These are phyloP conservation scores for Drosophila albomicans DNA, from an alignment of 1,140 invertebrate species.

Conservation along the genomic window DNA sequence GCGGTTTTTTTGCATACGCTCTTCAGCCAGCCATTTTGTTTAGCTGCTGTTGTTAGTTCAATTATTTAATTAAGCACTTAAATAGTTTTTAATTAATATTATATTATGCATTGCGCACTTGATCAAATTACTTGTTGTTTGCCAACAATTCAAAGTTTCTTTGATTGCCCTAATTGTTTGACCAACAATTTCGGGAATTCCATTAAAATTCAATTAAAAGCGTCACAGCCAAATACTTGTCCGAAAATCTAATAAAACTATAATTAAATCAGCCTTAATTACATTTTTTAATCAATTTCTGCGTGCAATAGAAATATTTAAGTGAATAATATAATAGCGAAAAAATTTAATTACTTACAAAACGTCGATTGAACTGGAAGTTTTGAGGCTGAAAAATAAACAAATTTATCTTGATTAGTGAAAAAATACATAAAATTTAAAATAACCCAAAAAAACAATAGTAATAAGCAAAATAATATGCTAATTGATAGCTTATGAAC, in stretches of 20 bases:
- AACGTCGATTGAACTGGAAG: no score
- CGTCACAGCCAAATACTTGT: background rate
- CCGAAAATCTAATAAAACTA: background rate
- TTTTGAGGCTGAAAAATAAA: background rate
- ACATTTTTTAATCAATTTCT: no score
- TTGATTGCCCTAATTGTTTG: background rate
- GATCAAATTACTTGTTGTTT: conserved; percentile 1
- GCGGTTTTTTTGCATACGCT: conserved; percentile 26
- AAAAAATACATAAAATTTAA: no score
- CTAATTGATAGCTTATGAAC: no score
- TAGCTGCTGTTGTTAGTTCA: conserved; percentile 10
- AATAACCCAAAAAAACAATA: no score
- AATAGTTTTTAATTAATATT: conserved; percentile 25
- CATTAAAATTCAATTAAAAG: background rate
- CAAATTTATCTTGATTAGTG: background rate
- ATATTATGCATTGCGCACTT: conserved; percentile 2
- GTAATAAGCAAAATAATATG: no score
- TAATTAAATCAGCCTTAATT: background rate
- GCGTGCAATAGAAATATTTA: background rate
- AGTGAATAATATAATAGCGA: no score
- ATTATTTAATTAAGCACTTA: conserved; percentile 27
- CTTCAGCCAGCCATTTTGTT: conserved; percentile 27
- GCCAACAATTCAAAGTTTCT: background rate
- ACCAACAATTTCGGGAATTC: background rate
- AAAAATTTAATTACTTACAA: no score